phyloP scores from a whole-genome alignment of 2,888 invertebrate species.

The Oxycera nigricornis region DNA sequence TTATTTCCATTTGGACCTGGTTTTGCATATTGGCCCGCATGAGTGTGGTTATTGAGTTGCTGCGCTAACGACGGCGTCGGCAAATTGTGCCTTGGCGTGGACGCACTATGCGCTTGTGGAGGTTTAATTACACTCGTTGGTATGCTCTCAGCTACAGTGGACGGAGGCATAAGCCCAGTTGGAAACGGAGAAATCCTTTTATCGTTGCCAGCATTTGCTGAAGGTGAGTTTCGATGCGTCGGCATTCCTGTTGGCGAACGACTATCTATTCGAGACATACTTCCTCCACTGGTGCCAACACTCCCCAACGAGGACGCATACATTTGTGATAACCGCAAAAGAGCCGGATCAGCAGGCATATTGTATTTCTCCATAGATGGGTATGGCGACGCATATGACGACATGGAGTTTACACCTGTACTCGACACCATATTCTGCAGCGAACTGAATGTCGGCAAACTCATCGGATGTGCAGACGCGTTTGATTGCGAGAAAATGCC shows the following conservation, averaged over 20 bases:
- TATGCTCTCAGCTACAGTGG: constrained; percentile 31
- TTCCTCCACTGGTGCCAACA: background rate
- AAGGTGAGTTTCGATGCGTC: background rate
- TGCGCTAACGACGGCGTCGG: constrained; percentile 16
- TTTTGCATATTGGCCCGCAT: background rate
- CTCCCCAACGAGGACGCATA: background rate
- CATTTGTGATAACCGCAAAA: constrained; percentile 4
- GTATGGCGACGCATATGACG: constrained; percentile 27
- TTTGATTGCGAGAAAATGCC: constrained; percentile 11
- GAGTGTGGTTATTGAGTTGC: background rate
- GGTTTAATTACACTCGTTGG: constrained; percentile 45
- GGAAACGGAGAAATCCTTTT: constrained; percentile 16
- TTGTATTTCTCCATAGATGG: constrained; percentile 19
- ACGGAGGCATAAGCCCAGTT: constrained; percentile 2
- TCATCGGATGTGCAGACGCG: constrained; percentile 1
- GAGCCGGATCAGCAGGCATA: background rate
- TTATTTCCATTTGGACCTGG: background rate
- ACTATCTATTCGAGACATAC: constrained; percentile 7
- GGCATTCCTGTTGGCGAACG: background rate
- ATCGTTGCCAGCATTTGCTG: background rate
- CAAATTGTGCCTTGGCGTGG: background rate
- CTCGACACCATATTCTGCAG: constrained; percentile 20
- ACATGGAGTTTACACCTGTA: constrained; percentile 19
- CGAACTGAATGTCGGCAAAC: constrained; percentile 35
- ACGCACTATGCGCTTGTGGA: constrained; percentile 18